Evolutionary conservation across 2,797 vertebrate genomes (phyloP).

Genomic region (Emydoidea blandingii): DNA sequence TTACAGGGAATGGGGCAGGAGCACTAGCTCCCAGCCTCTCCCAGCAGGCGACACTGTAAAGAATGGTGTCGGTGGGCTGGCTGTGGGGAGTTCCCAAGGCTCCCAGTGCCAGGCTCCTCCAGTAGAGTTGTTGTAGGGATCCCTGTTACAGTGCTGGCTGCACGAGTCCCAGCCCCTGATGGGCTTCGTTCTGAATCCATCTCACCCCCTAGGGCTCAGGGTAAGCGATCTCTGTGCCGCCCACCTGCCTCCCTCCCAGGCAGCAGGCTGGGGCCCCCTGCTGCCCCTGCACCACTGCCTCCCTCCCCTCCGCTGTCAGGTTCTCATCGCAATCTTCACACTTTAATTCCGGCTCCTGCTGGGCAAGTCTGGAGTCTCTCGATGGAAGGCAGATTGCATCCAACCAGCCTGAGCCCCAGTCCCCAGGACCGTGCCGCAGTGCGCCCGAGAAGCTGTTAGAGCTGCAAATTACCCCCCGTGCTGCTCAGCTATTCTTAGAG

Average conservation of each 20-base stretch:
- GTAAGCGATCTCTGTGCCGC: neutral
- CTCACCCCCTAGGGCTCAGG: neutral
- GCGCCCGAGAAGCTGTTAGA: neutral
- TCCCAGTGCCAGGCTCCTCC: no score
- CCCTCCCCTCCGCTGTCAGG: neutral
- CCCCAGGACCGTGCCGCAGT: neutral
- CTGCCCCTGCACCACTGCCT: neutral
- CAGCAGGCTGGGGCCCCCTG: neutral
- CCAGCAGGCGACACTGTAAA: neutral
- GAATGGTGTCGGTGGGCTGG: neutral
- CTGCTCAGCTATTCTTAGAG: neutral
- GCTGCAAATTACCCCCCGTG: neutral
- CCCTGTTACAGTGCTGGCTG: no score
- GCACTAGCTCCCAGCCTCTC: neutral
- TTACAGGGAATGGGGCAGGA: neutral
- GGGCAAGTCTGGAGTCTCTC: neutral
- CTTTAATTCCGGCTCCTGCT: neutral
- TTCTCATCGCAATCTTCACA: neutral
- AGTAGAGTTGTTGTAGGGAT: no score
- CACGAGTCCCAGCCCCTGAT: neutral
- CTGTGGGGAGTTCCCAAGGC: neutral
- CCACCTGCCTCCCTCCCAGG: neutral
- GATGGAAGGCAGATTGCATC: neutral
- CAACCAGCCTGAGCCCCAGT: neutral
- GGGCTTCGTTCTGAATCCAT: neutral